Evolutionary conservation across 2,797 vertebrate species (phyloP).

Genomic region (Hoplostethus atlanticus): DNA sequence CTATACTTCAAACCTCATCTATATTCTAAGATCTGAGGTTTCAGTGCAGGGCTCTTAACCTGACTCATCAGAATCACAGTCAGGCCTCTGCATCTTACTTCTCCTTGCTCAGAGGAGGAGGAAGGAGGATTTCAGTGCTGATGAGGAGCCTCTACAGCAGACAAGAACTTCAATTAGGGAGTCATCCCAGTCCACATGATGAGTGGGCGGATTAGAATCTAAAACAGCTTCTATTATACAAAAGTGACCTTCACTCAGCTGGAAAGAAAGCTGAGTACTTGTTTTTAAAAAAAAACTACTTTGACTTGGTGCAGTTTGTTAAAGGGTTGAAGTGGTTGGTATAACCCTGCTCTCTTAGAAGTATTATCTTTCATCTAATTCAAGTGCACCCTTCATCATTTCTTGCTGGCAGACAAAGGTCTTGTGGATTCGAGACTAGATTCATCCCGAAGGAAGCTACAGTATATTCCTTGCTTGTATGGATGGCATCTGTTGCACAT

Average conservation of each 20-base stretch:
- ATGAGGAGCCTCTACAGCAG: slow-evolving; percentile 46
- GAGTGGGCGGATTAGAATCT: slow-evolving; percentile 47
- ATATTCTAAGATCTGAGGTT: slow-evolving; percentile 70
- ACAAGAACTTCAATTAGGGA: slow-evolving; percentile 69
- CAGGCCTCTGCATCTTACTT: slow-evolving; percentile 45
- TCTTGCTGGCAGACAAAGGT: background rate
- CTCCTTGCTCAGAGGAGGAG: slow-evolving; percentile 12
- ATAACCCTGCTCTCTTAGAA: background rate
- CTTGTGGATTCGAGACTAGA: background rate
- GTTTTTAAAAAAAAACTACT: slow-evolving; percentile 31
- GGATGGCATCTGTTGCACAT: background rate
- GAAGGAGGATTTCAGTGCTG: slow-evolving; percentile 23
- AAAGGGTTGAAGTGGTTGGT: background rate
- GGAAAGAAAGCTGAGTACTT: slow-evolving; percentile 33
- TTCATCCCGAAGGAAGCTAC: background rate
- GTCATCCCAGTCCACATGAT: slow-evolving; percentile 40
- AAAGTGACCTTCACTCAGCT: slow-evolving; percentile 57
- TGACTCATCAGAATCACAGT: slow-evolving; percentile 77
- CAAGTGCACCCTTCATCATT: background rate
- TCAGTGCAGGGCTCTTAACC: slow-evolving; percentile 54
- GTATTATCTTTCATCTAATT: background rate
- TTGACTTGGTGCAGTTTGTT: background rate
- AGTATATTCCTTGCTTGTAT: slow-evolving; percentile 2
- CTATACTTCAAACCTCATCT: slow-evolving; percentile 67
- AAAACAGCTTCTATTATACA: slow-evolving; percentile 42